These are phyloP conservation scores for Halcyon badia DNA, from an alignment of 2,797 vertebrate species.

Conservation along the genomic window DNA sequence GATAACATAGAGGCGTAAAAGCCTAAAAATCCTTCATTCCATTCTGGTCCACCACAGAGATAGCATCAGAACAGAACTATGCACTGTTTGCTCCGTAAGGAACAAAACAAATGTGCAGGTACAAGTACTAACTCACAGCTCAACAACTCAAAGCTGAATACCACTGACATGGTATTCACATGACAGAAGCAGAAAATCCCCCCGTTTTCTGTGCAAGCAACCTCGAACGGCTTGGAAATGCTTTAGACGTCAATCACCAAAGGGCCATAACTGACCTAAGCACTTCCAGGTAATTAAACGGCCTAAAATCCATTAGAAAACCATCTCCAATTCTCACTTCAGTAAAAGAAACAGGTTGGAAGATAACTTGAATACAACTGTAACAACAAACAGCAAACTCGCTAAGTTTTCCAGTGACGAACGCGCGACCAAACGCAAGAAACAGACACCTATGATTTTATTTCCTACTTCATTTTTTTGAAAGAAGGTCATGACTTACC, in stretches of 20 bases:
- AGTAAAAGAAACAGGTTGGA: background rate
- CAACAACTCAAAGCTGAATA: background rate
- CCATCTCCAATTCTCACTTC: background rate
- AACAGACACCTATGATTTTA: no score
- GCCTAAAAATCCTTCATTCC: background rate
- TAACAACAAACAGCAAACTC: fast-evolving
- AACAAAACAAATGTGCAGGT: background rate
- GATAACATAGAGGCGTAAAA: background rate
- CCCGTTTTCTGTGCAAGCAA: background rate
- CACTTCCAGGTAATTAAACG: background rate
- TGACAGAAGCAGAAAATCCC: background rate
- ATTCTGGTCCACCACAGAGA: background rate
- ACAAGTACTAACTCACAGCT: background rate
- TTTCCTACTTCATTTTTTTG: no score
- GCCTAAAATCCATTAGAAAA: background rate
- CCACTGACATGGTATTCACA: background rate
- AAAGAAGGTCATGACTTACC: slow-evolving; percentile 68
- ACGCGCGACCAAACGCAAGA: no score
- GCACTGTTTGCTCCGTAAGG: background rate
- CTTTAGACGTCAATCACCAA: background rate
- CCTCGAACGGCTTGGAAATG: background rate
- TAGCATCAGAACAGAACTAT: background rate
- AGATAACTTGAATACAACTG: background rate
- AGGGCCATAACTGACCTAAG: background rate
- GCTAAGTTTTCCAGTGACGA: fast-evolving